phyloP scores from a whole-genome alignment of 2,888 invertebrate genomes.

The Phaonia tiefii region DNA sequence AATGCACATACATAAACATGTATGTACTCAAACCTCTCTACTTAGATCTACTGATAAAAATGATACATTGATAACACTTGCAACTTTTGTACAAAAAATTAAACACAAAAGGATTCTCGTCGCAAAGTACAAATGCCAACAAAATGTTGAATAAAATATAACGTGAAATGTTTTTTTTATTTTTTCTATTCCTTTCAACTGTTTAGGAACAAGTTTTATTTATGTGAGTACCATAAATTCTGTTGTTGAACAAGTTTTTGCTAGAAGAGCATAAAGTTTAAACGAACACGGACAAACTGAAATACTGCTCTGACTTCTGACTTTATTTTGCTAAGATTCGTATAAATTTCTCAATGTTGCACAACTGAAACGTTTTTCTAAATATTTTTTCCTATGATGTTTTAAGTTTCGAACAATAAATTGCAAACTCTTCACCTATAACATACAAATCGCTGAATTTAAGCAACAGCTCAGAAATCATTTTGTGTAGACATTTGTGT shows the following conservation, averaged over 20 bases:
- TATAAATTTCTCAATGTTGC: conserved; percentile 24
- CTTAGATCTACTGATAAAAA: conserved; percentile 2
- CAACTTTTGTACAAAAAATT: background rate
- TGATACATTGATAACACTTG: conserved; percentile 20
- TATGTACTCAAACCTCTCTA: background rate
- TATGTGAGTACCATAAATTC: conserved; percentile 52
- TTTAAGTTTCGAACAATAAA: background rate
- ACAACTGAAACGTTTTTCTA: conserved; percentile 5
- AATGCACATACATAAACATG: background rate
- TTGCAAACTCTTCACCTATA: background rate
- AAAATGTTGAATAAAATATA: background rate
- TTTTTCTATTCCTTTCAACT: conserved; percentile 24
- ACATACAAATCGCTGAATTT: conserved; percentile 21
- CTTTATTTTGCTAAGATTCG: conserved; percentile 39
- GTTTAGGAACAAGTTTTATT: conserved; percentile 46
- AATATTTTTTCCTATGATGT: too few relatives aligned
- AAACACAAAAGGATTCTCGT: too few relatives aligned
- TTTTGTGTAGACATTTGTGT: conserved; percentile 22
- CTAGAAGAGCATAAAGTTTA: background rate
- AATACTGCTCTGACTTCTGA: conserved; percentile 50
- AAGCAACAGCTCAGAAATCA: conserved; percentile 15
- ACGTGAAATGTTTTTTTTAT: too few relatives aligned
- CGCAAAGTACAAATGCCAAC: conserved; percentile 22
- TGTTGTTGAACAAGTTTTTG: conserved; percentile 36
- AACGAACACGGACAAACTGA: background rate